phyloP scores from a whole-genome alignment of 2,888 invertebrate species.

The Junonia oenone region DNA sequence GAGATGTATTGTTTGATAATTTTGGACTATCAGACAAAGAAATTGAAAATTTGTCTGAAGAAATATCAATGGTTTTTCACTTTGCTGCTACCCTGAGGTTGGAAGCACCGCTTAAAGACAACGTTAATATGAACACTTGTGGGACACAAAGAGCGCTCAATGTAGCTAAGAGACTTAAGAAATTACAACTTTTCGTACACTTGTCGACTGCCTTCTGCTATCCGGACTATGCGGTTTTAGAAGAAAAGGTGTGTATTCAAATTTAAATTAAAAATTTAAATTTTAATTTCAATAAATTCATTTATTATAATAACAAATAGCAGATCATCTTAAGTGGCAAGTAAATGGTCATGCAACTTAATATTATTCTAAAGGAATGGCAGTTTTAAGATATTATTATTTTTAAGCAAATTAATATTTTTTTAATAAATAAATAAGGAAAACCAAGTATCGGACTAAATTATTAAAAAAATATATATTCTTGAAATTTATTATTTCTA shows the following conservation, averaged over 20 bases:
- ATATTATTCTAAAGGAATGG: no score
- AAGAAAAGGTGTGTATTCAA: conserved; percentile 52
- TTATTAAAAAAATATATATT: no score
- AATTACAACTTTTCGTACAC: conserved; percentile 88
- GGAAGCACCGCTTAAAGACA: conserved; percentile 92
- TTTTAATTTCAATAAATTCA: no score
- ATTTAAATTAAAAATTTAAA: not conserved
- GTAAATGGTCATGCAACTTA: no score
- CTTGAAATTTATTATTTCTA: not conserved
- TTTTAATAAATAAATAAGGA: no score
- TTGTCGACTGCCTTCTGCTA: conserved; percentile 98
- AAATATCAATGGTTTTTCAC: conserved; percentile 92
- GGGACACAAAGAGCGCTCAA: conserved; percentile 89
- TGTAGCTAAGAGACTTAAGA: conserved; percentile 86
- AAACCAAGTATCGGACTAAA: no score
- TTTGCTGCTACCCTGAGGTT: conserved; percentile 94
- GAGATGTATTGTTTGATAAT: conserved; percentile 84
- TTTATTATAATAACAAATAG: no score
- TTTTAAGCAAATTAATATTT: no score
- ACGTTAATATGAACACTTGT: conserved; percentile 93
- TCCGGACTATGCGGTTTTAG: conserved; percentile 84
- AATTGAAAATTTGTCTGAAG: conserved; percentile 79
- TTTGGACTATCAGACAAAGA: conserved; percentile 81
- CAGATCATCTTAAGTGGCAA: no score
- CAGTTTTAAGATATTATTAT: no score